Evolutionary conservation across 1,140 invertebrate genomes (phyloP).

Genomic region (Bombus polaris): DNA sequence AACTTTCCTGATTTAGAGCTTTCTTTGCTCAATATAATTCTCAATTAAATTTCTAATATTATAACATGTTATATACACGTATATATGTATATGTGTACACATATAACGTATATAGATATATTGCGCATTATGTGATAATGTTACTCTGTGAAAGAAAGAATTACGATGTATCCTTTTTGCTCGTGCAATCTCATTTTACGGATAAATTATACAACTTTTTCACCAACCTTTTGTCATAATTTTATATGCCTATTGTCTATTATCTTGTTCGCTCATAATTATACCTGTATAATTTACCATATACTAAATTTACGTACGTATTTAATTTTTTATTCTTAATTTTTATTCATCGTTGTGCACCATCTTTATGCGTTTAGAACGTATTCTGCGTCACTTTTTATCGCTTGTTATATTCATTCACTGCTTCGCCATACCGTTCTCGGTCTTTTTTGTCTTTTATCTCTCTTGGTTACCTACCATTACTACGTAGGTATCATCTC

Average conservation of each 20-base stretch:
- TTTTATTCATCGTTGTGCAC: not conserved
- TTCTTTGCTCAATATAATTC: not conserved
- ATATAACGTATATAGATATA: too few relatives aligned
- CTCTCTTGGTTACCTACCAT: conserved; percentile 48
- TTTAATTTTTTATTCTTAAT: not conserved
- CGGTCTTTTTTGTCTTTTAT: conserved; percentile 23
- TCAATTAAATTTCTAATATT: not conserved
- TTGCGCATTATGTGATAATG: too few relatives aligned
- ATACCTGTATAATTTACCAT: not conserved
- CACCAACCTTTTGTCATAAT: not conserved
- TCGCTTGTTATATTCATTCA: not conserved
- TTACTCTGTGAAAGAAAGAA: too few relatives aligned
- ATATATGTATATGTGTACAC: not conserved
- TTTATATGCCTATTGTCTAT: not conserved
- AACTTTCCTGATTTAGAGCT: too few relatives aligned
- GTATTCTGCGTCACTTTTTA: not conserved
- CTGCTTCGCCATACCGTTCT: not conserved
- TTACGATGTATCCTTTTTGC: too few relatives aligned
- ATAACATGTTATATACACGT: not conserved
- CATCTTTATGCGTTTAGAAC: not conserved
- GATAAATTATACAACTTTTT: not conserved
- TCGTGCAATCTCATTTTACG: too few relatives aligned
- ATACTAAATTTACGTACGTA: not conserved
- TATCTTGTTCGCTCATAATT: not conserved
- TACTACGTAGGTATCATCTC: conserved; percentile 36